A percentile compares a stretch with the other conserved stretches of the same genome.
Conservation (phyloP, 2,888 invertebrate genomes). For the Zeuzera pyrina region DNA sequence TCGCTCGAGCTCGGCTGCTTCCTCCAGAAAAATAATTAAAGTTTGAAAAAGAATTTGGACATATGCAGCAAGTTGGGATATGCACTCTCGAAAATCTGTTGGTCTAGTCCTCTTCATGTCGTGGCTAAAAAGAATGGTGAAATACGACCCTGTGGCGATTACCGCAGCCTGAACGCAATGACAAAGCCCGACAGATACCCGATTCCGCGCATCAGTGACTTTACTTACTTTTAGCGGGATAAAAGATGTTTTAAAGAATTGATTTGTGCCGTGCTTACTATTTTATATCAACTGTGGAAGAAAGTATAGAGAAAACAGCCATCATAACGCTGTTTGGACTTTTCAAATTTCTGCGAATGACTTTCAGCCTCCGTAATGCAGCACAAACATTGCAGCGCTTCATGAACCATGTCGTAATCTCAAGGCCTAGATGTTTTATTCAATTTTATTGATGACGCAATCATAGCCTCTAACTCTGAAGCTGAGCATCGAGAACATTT, state of each 20-base stretch:
- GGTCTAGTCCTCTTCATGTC: constrained; percentile 32
- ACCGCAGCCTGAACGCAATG: constrained; percentile 25
- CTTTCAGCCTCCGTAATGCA: constrained; percentile 28
- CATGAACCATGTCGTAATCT: constrained; percentile 13
- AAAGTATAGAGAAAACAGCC: constrained; percentile 35
- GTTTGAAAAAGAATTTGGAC: constrained; percentile 27
- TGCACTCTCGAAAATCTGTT: constrained; percentile 38
- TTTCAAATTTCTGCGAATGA: constrained; percentile 26
- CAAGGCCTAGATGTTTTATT: constrained; percentile 4
- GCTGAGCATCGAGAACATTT: constrained; percentile 4
- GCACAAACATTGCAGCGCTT: constrained; percentile 27
- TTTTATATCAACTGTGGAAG: constrained; percentile 27
- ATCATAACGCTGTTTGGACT: constrained; percentile 29
- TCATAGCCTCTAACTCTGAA: constrained; percentile 2
- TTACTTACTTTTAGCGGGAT: constrained; percentile 10
- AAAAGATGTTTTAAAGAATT: constrained; percentile 21
- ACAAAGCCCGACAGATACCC: constrained; percentile 30
- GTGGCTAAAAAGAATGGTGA: constrained; percentile 18
- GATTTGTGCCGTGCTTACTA: constrained; percentile 31
- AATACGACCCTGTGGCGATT: constrained; percentile 30
- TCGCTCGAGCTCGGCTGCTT: constrained; percentile 26
- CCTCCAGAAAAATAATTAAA: constrained; percentile 26
- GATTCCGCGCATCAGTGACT: constrained; percentile 26
- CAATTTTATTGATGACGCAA: constrained; percentile 6
- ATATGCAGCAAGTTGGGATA: constrained; percentile 33